Percentiles rank a stretch among this genome's conserved stretches.
Conservation (phyloP, 1,140 invertebrate genomes). For the Drosophila persimilis region DNA sequence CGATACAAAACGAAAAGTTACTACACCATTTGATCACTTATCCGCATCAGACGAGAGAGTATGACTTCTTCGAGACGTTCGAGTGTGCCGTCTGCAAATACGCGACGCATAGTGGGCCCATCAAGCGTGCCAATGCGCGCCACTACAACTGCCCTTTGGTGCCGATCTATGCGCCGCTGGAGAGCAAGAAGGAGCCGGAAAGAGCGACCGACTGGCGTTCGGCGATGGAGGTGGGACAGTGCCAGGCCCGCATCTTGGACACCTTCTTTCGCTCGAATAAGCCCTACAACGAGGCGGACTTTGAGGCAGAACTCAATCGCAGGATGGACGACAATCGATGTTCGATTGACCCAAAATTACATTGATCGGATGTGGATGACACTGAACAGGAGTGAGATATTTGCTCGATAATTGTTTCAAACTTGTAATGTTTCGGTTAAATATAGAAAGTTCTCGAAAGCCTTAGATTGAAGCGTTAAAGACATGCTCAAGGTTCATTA, state of each 20-base stretch:
- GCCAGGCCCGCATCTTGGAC: slow-evolving; percentile 57
- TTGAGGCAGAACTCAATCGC: slow-evolving; percentile 3
- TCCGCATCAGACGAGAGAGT: slow-evolving; percentile 5
- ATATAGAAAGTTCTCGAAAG: too few relatives aligned
- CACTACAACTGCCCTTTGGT: slow-evolving; percentile 71
- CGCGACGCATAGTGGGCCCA: background rate
- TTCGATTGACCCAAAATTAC: too few relatives aligned
- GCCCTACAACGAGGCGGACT: slow-evolving; percentile 31
- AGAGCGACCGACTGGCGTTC: slow-evolving; percentile 56
- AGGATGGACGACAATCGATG: background rate
- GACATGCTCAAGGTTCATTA: too few relatives aligned
- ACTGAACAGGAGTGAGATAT: too few relatives aligned
- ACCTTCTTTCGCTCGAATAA: slow-evolving; percentile 38
- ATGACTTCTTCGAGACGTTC: slow-evolving; percentile 47
- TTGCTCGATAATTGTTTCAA: too few relatives aligned
- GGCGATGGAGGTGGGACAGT: slow-evolving; percentile 51
- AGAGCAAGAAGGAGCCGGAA: slow-evolving; percentile 5
- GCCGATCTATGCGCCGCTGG: slow-evolving; percentile 41
- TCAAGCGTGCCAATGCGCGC: slow-evolving; percentile 5
- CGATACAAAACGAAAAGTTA: slow-evolving; percentile 55
- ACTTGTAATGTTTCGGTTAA: too few relatives aligned
- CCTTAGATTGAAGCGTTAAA: too few relatives aligned
- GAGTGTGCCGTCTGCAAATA: slow-evolving; percentile 63
- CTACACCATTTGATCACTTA: slow-evolving; percentile 36
- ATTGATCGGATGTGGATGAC: too few relatives aligned